Evolutionary conservation across 2,888 invertebrate genomes (phyloP).

Genomic region (Thysanoteuthis rhombus): DNA sequence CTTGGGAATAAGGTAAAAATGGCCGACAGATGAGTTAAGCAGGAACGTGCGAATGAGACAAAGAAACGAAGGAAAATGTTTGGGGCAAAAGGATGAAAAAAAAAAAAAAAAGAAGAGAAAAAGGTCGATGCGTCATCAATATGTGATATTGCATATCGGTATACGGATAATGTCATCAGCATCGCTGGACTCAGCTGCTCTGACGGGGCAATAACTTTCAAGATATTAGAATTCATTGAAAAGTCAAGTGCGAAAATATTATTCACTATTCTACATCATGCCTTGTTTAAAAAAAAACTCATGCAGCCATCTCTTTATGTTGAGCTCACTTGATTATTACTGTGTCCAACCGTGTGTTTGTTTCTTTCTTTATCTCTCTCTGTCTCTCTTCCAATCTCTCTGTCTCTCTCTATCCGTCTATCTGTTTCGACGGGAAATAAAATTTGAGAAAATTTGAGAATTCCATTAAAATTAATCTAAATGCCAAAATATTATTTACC

Average conservation of each 20-base stretch:
- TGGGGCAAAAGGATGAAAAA: neutral
- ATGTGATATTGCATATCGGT: neutral
- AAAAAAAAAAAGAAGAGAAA: neutral
- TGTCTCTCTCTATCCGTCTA: neutral
- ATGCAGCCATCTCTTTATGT: too few relatives aligned
- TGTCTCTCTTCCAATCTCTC: neutral
- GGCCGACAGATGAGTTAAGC: neutral
- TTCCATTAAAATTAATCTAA: too few relatives aligned
- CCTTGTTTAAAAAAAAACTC: neutral
- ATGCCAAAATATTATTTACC: too few relatives aligned
- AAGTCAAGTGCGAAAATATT: neutral
- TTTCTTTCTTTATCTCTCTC: neutral
- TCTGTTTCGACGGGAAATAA: too few relatives aligned
- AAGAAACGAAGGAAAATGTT: neutral
- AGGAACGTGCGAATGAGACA: neutral
- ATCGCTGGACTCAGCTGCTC: neutral
- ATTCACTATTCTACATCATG: too few relatives aligned
- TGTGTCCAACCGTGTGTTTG: neutral
- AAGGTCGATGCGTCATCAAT: neutral
- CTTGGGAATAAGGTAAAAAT: neutral
- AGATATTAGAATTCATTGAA: neutral
- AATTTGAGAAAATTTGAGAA: too few relatives aligned
- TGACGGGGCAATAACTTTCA: neutral
- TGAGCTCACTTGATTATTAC: too few relatives aligned
- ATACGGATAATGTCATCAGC: neutral